These are phyloP conservation scores for Cosmia trapezina DNA, from an alignment of 2,888 invertebrate genomes.

Conservation along the genomic window DNA sequence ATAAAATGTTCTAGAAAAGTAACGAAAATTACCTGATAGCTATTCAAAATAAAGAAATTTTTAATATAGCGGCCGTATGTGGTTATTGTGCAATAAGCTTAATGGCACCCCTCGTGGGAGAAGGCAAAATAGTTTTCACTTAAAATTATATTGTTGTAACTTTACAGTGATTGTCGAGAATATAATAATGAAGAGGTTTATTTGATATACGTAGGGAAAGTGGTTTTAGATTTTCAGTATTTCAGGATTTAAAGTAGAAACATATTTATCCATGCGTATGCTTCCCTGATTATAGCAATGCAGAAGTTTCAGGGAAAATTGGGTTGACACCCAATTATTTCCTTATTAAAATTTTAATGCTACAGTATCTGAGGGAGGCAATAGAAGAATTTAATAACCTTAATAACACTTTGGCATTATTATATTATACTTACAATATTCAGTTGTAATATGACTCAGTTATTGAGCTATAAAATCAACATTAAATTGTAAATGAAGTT, in stretches of 20 bases:
- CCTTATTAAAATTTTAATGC: background rate
- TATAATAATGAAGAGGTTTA: background rate
- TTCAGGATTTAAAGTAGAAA: background rate
- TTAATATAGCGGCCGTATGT: background rate
- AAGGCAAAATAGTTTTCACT: background rate
- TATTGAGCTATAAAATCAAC: slow-evolving; percentile 29
- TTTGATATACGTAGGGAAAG: background rate
- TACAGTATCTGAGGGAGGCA: background rate
- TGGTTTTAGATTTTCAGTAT: background rate
- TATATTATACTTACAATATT: slow-evolving; percentile 7
- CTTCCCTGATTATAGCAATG: background rate
- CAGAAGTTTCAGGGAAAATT: background rate
- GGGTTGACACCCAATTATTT: background rate
- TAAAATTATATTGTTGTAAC: background rate
- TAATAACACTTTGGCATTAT: background rate
- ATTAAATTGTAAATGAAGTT: slow-evolving; percentile 18
- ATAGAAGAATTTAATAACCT: background rate
- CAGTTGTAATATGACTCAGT: background rate
- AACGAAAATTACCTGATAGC: background rate
- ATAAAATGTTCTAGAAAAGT: background rate
- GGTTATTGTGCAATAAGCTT: slow-evolving; percentile 16
- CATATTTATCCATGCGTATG: background rate
- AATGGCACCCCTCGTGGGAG: slow-evolving; percentile 35
- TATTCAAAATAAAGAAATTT: slow-evolving; percentile 14
- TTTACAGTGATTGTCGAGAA: background rate